Base-by-base conservation (phyloP, 2,797 vertebrate genomes). In the Dendrocincla fuliginosa region DNA sequence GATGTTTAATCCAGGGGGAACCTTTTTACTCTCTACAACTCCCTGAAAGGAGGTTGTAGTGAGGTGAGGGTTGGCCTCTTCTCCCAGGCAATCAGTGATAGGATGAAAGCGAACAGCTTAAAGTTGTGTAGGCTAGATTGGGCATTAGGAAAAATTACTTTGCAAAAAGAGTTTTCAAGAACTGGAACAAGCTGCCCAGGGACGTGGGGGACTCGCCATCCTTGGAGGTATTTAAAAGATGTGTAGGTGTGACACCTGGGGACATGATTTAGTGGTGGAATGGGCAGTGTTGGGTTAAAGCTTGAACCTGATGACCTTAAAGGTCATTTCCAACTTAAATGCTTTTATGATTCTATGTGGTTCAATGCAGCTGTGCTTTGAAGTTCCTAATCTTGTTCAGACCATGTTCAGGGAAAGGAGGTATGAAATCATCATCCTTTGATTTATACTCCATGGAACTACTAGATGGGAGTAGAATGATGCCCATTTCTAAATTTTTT, bases 201-300 rank as follows among this genome's bases (percentile, higher is more conserved):
- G 18, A 79, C 22, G 37, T 50, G 53, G 12, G 39, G 2, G 8
- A 33, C 19, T 52, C 65, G 35, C 32, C 13, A 5, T 16, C 2
- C 16, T 16, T 35, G 32, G 27, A 37, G 22, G 41, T 55, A 30
- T 37, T 55, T 46, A 55, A 42, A 53, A 78, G n/a, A 4, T 25
- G 1, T 7, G 10, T 30, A 25, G 52, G 47, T 65, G 10, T 11
- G 39, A 6, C 2, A 2, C 6, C 17, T 15, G 35, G 39, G 8
- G 27, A 37, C 37, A 20, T 15, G 13, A 32, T 32, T 41, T 49
- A 33, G n/a, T 10, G 4, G 19, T 76, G 56, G n/a, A 30, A 20
- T 18, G 56, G 37, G 13, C 6, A 1, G 27, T 37, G 23, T 20
- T 41, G 16, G 30, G 25, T 9, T 55, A 55, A 55, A 0, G 0